Conservation (phyloP, 2,888 invertebrate species). For the Eudemis profundana region DNA sequence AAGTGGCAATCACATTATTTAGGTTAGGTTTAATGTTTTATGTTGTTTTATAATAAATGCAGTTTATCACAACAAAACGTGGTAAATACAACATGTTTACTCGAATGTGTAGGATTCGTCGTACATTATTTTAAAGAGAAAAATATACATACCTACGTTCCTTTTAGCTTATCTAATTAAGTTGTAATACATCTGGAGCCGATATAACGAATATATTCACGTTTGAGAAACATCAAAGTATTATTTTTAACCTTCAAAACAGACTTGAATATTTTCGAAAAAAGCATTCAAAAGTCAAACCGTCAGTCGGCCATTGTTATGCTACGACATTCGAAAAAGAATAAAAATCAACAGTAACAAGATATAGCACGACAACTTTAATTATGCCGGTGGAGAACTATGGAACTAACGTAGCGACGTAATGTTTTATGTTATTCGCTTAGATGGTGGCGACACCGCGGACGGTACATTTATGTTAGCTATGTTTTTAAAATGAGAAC, state of each 20-base stretch:
- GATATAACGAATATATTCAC: not conserved
- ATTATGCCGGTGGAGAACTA: slow-evolving; percentile 5
- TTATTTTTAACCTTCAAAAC: slow-evolving; percentile 36
- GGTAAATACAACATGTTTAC: too few species aligned
- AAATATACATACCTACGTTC: too few species aligned
- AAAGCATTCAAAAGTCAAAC: slow-evolving; percentile 41
- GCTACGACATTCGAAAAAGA: slow-evolving; percentile 51
- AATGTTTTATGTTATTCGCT: not conserved
- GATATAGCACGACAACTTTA: slow-evolving; percentile 36
- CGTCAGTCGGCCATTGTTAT: slow-evolving; percentile 48
- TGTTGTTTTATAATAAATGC: too few species aligned
- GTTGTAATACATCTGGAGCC: not conserved
- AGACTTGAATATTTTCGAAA: slow-evolving; percentile 38
- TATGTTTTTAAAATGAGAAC: slow-evolving; percentile 64
- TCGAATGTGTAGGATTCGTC: too few species aligned
- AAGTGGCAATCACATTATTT: too few species aligned
- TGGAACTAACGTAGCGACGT: slow-evolving; percentile 3
- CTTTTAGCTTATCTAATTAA: not conserved
- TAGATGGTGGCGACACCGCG: slow-evolving; percentile 23
- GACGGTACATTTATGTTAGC: slow-evolving; percentile 22
- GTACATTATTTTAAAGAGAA: too few species aligned
- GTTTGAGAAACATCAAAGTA: slow-evolving; percentile 14
- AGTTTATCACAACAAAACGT: too few species aligned
- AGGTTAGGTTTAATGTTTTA: too few species aligned
- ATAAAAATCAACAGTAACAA: slow-evolving; percentile 50